phyloP scores from a whole-genome alignment of 2,113 vertebrate genomes.

The Oreochromis tanganicae region DNA sequence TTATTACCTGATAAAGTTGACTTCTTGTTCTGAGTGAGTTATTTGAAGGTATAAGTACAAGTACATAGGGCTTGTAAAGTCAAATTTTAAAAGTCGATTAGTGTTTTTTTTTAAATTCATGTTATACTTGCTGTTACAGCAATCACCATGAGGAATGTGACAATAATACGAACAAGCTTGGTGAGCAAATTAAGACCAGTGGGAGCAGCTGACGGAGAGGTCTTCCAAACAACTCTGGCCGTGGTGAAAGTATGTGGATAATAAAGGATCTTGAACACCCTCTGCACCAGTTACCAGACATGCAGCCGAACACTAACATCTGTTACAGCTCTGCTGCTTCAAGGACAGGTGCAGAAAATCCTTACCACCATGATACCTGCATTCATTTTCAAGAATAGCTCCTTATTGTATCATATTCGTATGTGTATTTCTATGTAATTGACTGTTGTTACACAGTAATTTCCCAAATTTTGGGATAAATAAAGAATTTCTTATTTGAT shows the following conservation, averaged over 20 bases:
- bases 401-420: neutral
- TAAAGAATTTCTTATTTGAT: neutral
- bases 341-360: neutral
- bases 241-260: neutral
- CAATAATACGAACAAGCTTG: no score
- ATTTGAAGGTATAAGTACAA: no score
- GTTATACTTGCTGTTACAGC: no score
- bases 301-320: neutral
- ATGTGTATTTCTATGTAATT: neutral
- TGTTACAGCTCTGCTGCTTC: neutral
- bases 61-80: no score
- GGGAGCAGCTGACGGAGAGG: no score
- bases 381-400: neutral
- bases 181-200: no score
- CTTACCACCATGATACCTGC: neutral
- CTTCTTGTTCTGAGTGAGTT: no score
- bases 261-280: neutral
- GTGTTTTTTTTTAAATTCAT: no score
- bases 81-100: no score
- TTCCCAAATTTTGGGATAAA: neutral
- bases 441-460: neutral
- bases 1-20: no score
- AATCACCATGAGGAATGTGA: no score
- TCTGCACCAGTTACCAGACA: neutral
- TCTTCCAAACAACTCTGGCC: no score